These are phyloP conservation scores for Temnothorax curvispinosus DNA, from an alignment of 1,140 invertebrate genomes.

Conservation along the genomic window DNA sequence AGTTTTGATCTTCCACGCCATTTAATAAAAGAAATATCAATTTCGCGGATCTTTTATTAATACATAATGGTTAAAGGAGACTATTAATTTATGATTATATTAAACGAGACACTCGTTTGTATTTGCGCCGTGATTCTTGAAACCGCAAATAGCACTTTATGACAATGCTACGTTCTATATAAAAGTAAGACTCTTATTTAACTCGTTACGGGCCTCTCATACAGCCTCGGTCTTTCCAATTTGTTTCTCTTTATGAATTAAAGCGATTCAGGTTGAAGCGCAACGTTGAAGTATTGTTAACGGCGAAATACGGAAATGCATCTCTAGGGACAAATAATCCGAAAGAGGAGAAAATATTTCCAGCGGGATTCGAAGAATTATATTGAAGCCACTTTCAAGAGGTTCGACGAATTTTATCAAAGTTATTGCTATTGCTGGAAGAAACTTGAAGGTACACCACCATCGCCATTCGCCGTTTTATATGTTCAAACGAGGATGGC, in stretches of 20 bases:
- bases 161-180: not conserved
- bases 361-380: slow-evolving; percentile 52
- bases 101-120: not conserved
- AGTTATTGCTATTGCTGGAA: slow-evolving; percentile 70
- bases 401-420: slow-evolving; percentile 71
- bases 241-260: slow-evolving; percentile 36
- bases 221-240: slow-evolving; percentile 30
- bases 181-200: slow-evolving; percentile 21
- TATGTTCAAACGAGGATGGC: slow-evolving; percentile 38
- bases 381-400: slow-evolving; percentile 59
- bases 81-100: not conserved
- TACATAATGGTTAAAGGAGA: not conserved
- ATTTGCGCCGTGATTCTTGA: not conserved
- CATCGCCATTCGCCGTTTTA: slow-evolving; percentile 66
- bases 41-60: not conserved
- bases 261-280: not conserved
- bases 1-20: not conserved
- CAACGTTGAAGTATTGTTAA: not conserved
- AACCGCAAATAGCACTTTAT: not conserved
- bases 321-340: slow-evolving; percentile 49
- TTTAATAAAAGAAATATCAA: slow-evolving; percentile 2
- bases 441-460: slow-evolving; percentile 55
- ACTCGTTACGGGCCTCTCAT: not conserved
- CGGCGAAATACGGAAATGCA: slow-evolving; percentile 18
- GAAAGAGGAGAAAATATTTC: slow-evolving; percentile 50